Base-by-base conservation (phyloP, 23 tunicate genomes). In the Styela plicata region DNA sequence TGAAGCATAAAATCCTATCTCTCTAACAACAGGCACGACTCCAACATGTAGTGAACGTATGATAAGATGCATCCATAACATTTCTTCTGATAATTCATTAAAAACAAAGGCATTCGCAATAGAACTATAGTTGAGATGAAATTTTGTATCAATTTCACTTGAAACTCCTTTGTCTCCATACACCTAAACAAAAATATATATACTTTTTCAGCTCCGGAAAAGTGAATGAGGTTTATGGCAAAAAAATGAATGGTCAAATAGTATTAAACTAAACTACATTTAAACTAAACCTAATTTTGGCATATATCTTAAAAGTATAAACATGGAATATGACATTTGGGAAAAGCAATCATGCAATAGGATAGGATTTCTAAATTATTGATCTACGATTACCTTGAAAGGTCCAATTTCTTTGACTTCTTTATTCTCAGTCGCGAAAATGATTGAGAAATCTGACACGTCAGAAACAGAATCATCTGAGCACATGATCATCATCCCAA, bases 61-160 rank as follows among this genome's bases (percentile, higher is more conserved):
- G 24, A 85, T 63, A 20, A 90, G 20, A 65, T 85, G 96, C 17
- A 85, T 19, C 96, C 96, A 90, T 27, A 90, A 61, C 74, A 90
- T 82, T 77, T 90, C 96, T 65, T 69, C 80, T 31, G 78, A 61
- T 7, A 77, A n/a, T 27, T 73, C 86, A 74, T 65, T 81, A 53
- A 36, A 90, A 0, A 82, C 74, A 85, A 88, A 90, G 1, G 86
- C 74, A 19, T 70, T 85, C 23, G 96, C 89, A 18, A 85, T 73
- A 24, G 89, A 84, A 74, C 89, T 90, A 74, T 74, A 90, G 36
- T 90, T 82, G 18, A 90, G 29, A 5, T 85, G 89, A 68, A 90
- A 74, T 34, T 90, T 52, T 16, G 75, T 53, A 5, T 44, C 64
- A 24, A 74, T 62, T 2, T 24, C 34, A 18, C 89, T 89, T 2